A percentile compares a stretch with the other conserved stretches of the same genome.
Conservation (phyloP, 1,140 invertebrate genomes). For the Diachasma alloeum region DNA sequence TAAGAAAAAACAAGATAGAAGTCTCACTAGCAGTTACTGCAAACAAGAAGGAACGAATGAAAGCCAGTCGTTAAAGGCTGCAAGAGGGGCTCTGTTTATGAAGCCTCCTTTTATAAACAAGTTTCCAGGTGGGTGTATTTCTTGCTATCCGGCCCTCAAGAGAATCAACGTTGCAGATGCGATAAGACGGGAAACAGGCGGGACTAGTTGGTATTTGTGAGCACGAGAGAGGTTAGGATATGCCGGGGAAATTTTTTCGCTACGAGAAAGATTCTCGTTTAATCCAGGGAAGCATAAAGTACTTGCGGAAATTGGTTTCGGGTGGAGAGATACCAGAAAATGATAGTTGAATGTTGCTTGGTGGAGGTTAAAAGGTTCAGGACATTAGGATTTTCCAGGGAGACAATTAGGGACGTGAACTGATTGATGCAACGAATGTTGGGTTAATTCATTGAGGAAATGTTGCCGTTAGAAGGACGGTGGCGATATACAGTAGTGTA, state of each 20-base stretch:
- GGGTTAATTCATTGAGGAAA: too few species aligned
- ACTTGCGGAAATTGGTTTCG: background rate
- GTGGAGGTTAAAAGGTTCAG: background rate
- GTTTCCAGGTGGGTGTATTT: background rate
- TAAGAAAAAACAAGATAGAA: background rate
- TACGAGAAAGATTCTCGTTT: background rate
- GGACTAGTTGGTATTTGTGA: background rate
- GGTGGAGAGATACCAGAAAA: background rate
- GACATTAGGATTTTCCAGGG: background rate
- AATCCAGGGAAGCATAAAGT: background rate
- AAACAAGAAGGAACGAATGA: background rate
- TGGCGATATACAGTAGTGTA: too few species aligned
- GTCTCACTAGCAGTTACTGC: background rate
- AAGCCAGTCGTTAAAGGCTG: background rate
- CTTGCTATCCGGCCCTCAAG: background rate
- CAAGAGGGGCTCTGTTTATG: background rate
- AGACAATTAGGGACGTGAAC: too few species aligned
- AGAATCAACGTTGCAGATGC: background rate
- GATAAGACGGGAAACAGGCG: background rate
- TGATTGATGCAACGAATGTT: too few species aligned
- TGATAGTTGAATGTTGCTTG: background rate
- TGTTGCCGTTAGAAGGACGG: too few species aligned
- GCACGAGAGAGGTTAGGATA: background rate
- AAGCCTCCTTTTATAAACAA: background rate
- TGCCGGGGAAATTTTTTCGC: background rate